Conservation (phyloP, 2,113 vertebrate genomes). For the Tragelaphus strepsiceros region DNA sequence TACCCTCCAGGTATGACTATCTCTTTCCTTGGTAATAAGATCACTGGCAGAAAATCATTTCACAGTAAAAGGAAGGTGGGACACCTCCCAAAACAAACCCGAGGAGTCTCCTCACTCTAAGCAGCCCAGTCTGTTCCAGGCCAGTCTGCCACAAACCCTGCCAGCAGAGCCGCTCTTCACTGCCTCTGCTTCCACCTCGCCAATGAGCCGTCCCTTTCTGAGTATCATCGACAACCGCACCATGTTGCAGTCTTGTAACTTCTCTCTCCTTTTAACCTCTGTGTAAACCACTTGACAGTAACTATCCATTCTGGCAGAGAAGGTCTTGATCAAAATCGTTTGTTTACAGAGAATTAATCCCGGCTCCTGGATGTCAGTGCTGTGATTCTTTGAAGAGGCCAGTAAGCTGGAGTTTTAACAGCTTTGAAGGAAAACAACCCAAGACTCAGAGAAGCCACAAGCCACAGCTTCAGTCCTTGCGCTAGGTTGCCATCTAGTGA, state of each 20-base stretch:
- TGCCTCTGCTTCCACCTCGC: background rate
- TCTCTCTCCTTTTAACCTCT: background rate
- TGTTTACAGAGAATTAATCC: background rate
- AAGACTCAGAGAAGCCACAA: accelerated
- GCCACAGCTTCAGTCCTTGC: background rate
- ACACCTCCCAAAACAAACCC: background rate
- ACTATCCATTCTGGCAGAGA: background rate
- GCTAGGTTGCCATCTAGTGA: conserved; percentile 71
- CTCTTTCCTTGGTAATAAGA: background rate
- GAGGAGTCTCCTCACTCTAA: background rate
- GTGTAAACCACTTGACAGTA: background rate
- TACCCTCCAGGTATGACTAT: background rate
- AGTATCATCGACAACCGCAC: background rate
- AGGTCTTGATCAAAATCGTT: background rate
- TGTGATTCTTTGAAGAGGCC: background rate
- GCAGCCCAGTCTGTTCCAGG: background rate
- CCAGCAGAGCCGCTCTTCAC: too few species aligned
- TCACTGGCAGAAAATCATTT: conserved; percentile 25
- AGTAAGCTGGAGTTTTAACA: background rate
- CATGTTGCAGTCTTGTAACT: background rate
- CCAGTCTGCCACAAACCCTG: background rate
- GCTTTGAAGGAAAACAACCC: too few species aligned
- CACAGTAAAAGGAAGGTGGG: background rate
- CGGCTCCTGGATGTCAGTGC: background rate
- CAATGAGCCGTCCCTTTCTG: background rate